Evolutionary conservation across 30 jellyfish, hydroid and myxozoan species (phyloP), one percentile per base, ranked within the genome.

Genomic region (Aurelia aurita complex sp. Pacific): DNA sequence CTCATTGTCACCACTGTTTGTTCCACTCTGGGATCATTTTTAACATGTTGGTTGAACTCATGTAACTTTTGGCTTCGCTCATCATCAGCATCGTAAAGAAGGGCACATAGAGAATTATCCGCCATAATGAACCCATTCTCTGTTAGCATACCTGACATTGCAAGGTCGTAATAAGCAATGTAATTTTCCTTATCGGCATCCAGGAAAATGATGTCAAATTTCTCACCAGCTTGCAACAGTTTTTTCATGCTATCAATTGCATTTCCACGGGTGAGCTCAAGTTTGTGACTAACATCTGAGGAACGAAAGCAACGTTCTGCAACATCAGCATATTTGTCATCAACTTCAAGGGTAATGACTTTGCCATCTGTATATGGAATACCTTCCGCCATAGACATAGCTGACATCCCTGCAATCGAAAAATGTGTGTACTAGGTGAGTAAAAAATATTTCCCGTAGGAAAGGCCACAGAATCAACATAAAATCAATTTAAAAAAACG

Each of bases 171-270:
- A 61, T 83, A 83, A 2, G 59, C 62, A 34, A 69, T 61, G 53
- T 83, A 83, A 74, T 71, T 83, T 59, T 83, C 92, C 70, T 83
- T 83, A 74, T 83, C 92, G 14, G 92, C 92, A 61, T 83, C 92
- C 33, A 83, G 40, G 80, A 83, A 83, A 10, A 83, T 71, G 70
- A 83, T 61, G 52, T 83, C 92, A 75, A 83, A 83, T 35, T 71
- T 83, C 35, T 83, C 86, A 7, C 87, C 80, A 34, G 57, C 43
- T 79, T 71, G 60, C 71, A 73, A 64, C 38, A 83, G 74, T 62
- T 73, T 52, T 73, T 71, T 83, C 92, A 83, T 83, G 73, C 74
- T 51, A 5, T 83, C 80, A 83, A 59, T 16, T 18, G 92, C 92
- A 62, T 72, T 62, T 13, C 92, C 92, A 15, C 85, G 77, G 16